Evolutionary conservation across 2,797 vertebrate species (phyloP), one percentile per base, ranked within the genome.

Genomic region (Catharus ustulatus): DNA sequence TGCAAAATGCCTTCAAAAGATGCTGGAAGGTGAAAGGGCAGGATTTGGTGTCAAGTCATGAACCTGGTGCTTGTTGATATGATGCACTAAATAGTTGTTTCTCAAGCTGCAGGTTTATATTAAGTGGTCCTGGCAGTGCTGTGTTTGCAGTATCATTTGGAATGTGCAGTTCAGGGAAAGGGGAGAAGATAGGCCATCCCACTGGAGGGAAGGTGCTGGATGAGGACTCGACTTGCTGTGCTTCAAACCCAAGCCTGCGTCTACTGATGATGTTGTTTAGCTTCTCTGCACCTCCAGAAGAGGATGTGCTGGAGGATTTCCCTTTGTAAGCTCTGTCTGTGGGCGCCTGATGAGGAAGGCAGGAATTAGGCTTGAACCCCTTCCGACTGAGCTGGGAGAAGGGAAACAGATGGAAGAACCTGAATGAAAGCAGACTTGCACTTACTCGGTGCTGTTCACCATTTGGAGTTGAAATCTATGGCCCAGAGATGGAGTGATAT

Each of bases 1-100:
- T 72, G 58, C 54, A 75, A 87, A 75, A 92, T 29, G n/a, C n/a
- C 54, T 77, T 90, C 42, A 57, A 57, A 95, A 78, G 58, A 51
- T 10, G 1, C 54, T 78, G 66, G 30, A 89, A 79, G 43, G 58
- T 73, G 27, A 79, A 83, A 85, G 69, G 54, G n/a, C 42, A 79
- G 63, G 45, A 36, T 23, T 63, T 10, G 6, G 29, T 75, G 45
- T 29, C 66, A 63, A 75, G 36, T 46, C 66, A 7, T 22, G 34
- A 69, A 54, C 17, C 45, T 49, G n/a, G 38, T 73, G 58, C 69
- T 84, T 75, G 22, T 51, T 85, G 72, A 27, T 68, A 38, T 2
- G 62, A 27, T 32, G 45, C 29, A 17, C 21, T 64, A 52, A 67
- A 51, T 48, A 83, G 61, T 62, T 4, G 3, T 52, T 82, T 76